These are phyloP conservation scores for Bothrops jararaca DNA, from an alignment of 2,113 vertebrate species.

Conservation along the genomic window DNA sequence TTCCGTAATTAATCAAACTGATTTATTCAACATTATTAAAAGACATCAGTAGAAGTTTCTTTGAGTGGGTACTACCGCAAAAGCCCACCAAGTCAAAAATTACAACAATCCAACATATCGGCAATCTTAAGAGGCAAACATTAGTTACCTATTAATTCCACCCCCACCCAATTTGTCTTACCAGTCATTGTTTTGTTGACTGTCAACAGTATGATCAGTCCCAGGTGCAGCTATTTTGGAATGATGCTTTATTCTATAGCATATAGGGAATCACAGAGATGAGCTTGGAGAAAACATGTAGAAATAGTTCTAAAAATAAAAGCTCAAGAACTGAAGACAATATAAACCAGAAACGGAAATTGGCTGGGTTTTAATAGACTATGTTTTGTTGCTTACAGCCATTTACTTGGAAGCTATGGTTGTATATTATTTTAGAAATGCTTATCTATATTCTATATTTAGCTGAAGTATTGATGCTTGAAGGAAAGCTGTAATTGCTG, in stretches of 20 bases:
- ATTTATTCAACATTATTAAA: background rate
- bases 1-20: conserved; percentile 25
- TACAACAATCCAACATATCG: background rate
- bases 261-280: background rate
- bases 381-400: background rate
- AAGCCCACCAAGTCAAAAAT: background rate
- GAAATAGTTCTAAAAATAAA: background rate
- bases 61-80: background rate
- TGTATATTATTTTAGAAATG: background rate
- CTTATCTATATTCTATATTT: background rate
- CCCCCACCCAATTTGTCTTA: background rate
- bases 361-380: background rate
- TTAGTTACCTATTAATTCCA: background rate
- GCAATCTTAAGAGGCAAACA: background rate
- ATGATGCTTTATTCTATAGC: background rate
- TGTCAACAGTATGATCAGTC: background rate
- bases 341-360: background rate
- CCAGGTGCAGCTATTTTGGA: background rate
- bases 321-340: background rate
- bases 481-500: background rate
- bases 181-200: background rate
- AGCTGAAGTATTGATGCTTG: background rate
- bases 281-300: background rate
- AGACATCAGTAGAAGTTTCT: background rate
- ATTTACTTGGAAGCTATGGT: background rate